phyloP scores from a whole-genome alignment of 2,888 invertebrate species.

The Drosophila atroscutellata region DNA sequence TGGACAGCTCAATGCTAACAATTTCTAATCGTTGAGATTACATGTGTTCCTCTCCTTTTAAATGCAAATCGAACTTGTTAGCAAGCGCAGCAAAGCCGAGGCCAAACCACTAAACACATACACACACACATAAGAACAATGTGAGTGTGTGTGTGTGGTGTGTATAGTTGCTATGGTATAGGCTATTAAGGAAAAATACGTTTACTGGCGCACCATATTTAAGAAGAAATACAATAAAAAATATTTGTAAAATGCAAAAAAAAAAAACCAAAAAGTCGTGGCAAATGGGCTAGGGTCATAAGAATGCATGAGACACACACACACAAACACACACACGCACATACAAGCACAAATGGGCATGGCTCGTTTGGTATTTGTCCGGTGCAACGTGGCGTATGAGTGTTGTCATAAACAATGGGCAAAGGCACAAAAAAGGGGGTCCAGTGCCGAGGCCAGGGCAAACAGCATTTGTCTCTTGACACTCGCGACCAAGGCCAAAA shows the following conservation, averaged over 20 bases:
- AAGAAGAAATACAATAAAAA: conserved; percentile 11
- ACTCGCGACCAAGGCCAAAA: conserved; percentile 77
- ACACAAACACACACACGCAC: not conserved
- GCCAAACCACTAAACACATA: conserved; percentile 56
- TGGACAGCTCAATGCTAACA: conserved; percentile 60
- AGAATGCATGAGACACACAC: conserved; percentile 24
- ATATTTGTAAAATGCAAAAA: conserved; percentile 3
- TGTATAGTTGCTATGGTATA: conserved; percentile 6
- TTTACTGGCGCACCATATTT: conserved; percentile 27
- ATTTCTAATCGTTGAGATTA: conserved; percentile 80
- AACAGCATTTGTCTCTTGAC: conserved; percentile 56
- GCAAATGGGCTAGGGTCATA: conserved; percentile 36
- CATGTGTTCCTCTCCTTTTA: conserved; percentile 76
- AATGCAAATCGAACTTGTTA: conserved; percentile 79
- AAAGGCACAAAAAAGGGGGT: conserved; percentile 2
- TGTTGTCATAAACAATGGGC: conserved; percentile 51
- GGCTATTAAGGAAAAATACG: conserved; percentile 44
- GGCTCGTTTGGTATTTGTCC: conserved; percentile 43
- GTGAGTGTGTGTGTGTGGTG: conserved; percentile 2
- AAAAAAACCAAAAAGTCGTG: conserved; percentile 17
- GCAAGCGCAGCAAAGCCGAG: conserved; percentile 56
- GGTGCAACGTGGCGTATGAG: conserved; percentile 54
- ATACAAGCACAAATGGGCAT: conserved; percentile 13
- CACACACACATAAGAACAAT: conserved; percentile 13
- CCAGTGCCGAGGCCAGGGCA: conserved; percentile 31